These are phyloP conservation scores for Drosophila mauritiana DNA, from an alignment of 1,140 invertebrate species.

Conservation along the genomic window DNA sequence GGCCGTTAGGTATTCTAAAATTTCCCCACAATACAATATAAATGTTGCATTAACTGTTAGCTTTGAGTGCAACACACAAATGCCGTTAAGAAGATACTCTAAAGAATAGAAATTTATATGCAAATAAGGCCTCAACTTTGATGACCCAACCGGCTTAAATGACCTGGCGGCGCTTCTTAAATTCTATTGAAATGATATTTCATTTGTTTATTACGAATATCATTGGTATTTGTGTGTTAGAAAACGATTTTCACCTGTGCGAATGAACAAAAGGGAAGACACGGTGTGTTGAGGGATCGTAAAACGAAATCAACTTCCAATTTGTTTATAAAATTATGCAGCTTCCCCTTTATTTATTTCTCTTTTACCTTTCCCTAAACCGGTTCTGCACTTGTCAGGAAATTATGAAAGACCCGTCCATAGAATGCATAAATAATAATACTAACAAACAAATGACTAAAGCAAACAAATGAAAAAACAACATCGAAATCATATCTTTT, in stretches of 20 bases:
- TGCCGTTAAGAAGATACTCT: slow-evolving; percentile 50
- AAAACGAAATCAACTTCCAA: slow-evolving; percentile 33
- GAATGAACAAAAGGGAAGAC: slow-evolving; percentile 51
- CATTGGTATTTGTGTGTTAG: slow-evolving; percentile 36
- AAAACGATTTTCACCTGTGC: slow-evolving; percentile 73
- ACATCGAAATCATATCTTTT: slow-evolving; percentile 37
- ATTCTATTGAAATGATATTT: slow-evolving; percentile 50
- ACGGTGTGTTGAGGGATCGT: slow-evolving; percentile 43
- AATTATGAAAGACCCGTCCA: slow-evolving; percentile 65
- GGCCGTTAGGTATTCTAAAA: slow-evolving; percentile 40
- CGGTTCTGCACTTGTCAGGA: slow-evolving; percentile 63
- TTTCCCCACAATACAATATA: neutral
- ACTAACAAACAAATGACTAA: slow-evolving; percentile 46
- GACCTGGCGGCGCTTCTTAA: slow-evolving; percentile 14
- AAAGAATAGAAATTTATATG: slow-evolving; percentile 30
- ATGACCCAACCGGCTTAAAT: slow-evolving; percentile 43
- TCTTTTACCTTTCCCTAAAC: slow-evolving; percentile 44
- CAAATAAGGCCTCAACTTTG: slow-evolving; percentile 33
- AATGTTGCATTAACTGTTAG: slow-evolving; percentile 39
- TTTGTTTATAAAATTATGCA: slow-evolving; percentile 58
- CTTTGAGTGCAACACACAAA: slow-evolving; percentile 17
- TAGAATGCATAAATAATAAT: slow-evolving; percentile 72
- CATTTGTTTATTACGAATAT: slow-evolving; percentile 36
- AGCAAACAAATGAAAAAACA: slow-evolving; percentile 21
- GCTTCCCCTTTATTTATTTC: slow-evolving; percentile 9